Evolutionary conservation across 2,797 vertebrate genomes (phyloP), one percentile per base, ranked within the genome.

Genomic region (Acropternis orthonyx): DNA sequence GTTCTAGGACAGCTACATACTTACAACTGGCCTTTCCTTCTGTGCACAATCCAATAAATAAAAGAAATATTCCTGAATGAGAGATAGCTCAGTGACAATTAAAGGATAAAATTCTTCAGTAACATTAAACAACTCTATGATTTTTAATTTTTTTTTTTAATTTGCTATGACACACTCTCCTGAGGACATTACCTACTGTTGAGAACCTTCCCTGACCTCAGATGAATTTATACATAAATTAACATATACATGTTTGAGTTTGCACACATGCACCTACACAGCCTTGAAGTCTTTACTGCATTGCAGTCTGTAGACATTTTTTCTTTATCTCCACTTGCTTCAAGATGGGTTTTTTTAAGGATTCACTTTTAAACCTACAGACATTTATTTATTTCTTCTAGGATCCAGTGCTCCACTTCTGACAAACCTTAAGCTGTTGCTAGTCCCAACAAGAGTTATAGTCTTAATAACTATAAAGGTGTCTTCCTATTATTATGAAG

Each of bases 231-330:
- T n/a, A 5, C 6, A 14, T 37, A 68, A 46, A 48, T n/a, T 21
- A 63, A 48, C 4, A 39, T 14, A 12, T 5, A 5, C 7, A 20
- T 3, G 6, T 48, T 55, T 56, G 20, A 10, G 15, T 56, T 17
- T 11, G 15, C 16, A 51, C 34, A 52, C 0, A 0, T 21, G 13
- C 19, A 43, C 8, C 13, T 21, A 58, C 6, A 15, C 7, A 51
- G 6, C 26, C 58, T 79, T 67, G 26, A 85, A 36, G 20, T 8
- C 17, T 71, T 85, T 13, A 18, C 21, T 68, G 37, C 49, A 34
- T 34, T 75, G 49, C 28, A 59, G 20, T 28, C 34, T 26, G 7
- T 7, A 8, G 18, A 65, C 32, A 23, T 49, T 49, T 49, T 26
- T 48, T 24, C 27, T 39, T 72, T 61, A 61, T 44, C 37, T 85